These are phyloP conservation scores for Emys orbicularis DNA, from an alignment of 2,797 vertebrate genomes.

Conservation along the genomic window DNA sequence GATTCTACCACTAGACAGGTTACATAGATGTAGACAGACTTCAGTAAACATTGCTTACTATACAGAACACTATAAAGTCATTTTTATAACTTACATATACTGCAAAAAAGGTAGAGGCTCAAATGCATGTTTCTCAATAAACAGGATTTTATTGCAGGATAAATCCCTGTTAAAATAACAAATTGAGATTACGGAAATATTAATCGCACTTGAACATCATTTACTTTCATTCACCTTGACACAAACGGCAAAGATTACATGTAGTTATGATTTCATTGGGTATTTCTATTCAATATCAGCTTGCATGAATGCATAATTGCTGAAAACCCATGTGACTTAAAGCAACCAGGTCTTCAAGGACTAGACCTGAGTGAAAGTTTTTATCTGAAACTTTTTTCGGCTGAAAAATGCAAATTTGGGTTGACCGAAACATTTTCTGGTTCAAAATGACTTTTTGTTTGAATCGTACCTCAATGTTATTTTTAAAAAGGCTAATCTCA, in stretches of 20 bases:
- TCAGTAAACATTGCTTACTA: neutral
- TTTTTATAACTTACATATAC: constrained; percentile 68
- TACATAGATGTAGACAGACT: neutral
- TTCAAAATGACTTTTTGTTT: neutral
- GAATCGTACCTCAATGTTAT: neutral
- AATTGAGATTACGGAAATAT: neutral
- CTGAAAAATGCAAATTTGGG: neutral
- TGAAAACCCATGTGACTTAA: neutral
- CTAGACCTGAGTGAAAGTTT: neutral
- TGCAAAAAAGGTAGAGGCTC: constrained; percentile 74
- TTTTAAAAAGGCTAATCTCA: neutral
- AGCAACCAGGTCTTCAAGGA: neutral
- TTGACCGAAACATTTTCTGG: neutral
- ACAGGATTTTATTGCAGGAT: constrained; percentile 73
- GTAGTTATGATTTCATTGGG: neutral
- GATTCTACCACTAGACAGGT: neutral
- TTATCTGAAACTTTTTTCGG: neutral
- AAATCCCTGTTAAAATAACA: constrained; percentile 74
- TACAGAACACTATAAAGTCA: neutral
- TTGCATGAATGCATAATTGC: neutral
- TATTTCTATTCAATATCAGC: neutral
- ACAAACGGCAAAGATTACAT: neutral
- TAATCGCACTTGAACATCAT: neutral
- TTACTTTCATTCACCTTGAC: neutral
- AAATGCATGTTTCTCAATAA: constrained; percentile 71